Evolutionary conservation across 2,797 vertebrate species (phyloP).

Genomic region (Fistularia tabacaria): DNA sequence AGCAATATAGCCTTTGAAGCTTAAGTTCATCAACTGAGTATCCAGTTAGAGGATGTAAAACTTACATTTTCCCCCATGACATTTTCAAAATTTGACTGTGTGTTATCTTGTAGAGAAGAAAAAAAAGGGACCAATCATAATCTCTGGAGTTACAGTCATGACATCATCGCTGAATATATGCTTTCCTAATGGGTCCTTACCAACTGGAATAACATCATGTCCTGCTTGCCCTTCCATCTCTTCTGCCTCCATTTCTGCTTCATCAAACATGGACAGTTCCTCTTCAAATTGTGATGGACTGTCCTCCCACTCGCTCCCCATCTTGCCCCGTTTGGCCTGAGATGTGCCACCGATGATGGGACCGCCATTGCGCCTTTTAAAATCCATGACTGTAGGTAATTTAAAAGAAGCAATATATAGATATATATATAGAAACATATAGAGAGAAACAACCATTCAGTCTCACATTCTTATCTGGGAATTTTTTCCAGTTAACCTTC

Average conservation of each 20-base stretch:
- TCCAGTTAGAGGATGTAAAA: too few relatives aligned
- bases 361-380: constrained; percentile 72
- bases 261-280: constrained; percentile 83
- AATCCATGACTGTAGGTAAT: constrained; percentile 72
- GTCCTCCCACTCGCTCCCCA: constrained; percentile 78
- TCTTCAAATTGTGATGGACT: constrained; percentile 85
- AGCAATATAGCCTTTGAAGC: too few relatives aligned
- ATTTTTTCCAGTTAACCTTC: too few relatives aligned
- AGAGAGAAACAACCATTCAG: background rate
- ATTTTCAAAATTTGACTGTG: too few relatives aligned
- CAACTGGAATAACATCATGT: constrained; percentile 74
- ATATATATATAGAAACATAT: background rate
- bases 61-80: too few relatives aligned
- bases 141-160: too few relatives aligned
- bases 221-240: constrained; percentile 73
- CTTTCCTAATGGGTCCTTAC: constrained; percentile 54
- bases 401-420: background rate
- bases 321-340: constrained; percentile 75
- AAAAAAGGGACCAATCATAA: too few relatives aligned
- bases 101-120: too few relatives aligned
- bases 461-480: too few relatives aligned
- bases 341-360: constrained; percentile 36
- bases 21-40: too few relatives aligned
- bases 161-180: background rate
- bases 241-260: constrained; percentile 79